Base-by-base conservation (phyloP, 1,140 invertebrate species). In the Drosophila virilis region DNA sequence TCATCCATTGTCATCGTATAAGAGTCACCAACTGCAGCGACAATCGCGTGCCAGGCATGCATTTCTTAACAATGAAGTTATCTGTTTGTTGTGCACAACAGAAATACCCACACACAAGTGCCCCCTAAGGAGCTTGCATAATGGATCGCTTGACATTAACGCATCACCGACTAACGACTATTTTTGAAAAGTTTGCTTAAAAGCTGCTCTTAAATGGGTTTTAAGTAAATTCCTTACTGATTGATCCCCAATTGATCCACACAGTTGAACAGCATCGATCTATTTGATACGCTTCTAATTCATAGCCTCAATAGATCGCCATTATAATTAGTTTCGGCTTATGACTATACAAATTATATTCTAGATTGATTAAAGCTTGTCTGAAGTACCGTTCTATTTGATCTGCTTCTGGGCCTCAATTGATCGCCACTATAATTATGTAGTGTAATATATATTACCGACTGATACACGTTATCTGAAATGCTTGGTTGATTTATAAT, bases 51-150 rank as follows among this genome's bases (percentile, higher is more conserved):
- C 13, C 38, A 22, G 37, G n/a, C 42, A 32, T 37, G 45, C 45
- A 51, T 43, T 71, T 50, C 69, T 51, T 37, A 67, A 37, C 38
- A 51, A 42, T 72, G 37, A 51, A 72, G 46, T 72, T 72, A 37
- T 66, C 32, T 59, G 45, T 43, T 64, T 64, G 32, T 54, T 43
- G 62, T 46, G 40, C 40, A 55, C 17, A 52, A 32, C 9, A 43
- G 5, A 43, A 9, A 32, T 17, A 54, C 37, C 15, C 45, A 38
- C 45, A 38, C 32, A 37, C 40, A 59, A 13, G 10, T 3, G 8
- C 57, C 35, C 17, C 59, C 4, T 33, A 51, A 40, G 12, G 38
- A 40, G 22, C 46, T 17, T 54, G 33, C 51, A 42, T 38, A n/a
- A 55, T 40, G 40, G 28, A 32, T 33, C 8, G 55, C 55, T 58